phyloP scores from a whole-genome alignment of 1,140 invertebrate genomes.

The Bombyx mandarina region DNA sequence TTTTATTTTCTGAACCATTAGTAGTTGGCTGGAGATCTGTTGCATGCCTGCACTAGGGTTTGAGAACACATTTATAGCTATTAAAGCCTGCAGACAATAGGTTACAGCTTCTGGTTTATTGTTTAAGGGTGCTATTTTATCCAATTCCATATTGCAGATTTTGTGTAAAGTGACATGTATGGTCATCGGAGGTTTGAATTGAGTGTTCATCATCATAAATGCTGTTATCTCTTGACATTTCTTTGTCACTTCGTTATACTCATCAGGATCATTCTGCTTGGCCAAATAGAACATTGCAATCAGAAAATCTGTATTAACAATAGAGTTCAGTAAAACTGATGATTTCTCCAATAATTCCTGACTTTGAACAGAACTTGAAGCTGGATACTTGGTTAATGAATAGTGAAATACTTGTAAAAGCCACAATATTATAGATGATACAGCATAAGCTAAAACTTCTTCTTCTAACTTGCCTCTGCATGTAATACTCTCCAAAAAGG shows the following conservation, averaged over 20 bases:
- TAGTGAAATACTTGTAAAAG: slow-evolving; percentile 84
- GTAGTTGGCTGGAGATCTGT: slow-evolving; percentile 83
- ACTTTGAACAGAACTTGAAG: slow-evolving; percentile 68
- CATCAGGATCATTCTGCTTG: slow-evolving; percentile 79
- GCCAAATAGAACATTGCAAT: slow-evolving; percentile 88
- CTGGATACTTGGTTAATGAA: slow-evolving; percentile 67
- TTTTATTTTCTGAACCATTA: slow-evolving; percentile 88
- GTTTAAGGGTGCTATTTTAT: slow-evolving; percentile 72
- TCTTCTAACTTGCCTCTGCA: slow-evolving; percentile 86
- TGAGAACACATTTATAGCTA: slow-evolving; percentile 80
- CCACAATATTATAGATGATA: slow-evolving; percentile 85
- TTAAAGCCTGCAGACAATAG: slow-evolving; percentile 80
- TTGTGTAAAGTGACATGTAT: slow-evolving; percentile 75
- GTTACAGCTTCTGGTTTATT: slow-evolving; percentile 77
- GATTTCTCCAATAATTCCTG: slow-evolving; percentile 80
- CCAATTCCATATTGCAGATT: slow-evolving; percentile 75
- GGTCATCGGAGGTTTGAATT: slow-evolving; percentile 69
- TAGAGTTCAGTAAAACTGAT: slow-evolving; percentile 76
- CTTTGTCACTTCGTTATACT: slow-evolving; percentile 78
- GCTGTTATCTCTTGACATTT: slow-evolving; percentile 82
- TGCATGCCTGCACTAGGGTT: slow-evolving; percentile 85
- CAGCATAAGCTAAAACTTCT: slow-evolving; percentile 79
- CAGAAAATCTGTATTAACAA: slow-evolving; percentile 82
- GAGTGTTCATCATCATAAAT: slow-evolving; percentile 73
- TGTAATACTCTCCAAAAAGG: slow-evolving; percentile 79